Base-by-base conservation (phyloP, 2,113 vertebrate species). In the Perca flavescens region DNA sequence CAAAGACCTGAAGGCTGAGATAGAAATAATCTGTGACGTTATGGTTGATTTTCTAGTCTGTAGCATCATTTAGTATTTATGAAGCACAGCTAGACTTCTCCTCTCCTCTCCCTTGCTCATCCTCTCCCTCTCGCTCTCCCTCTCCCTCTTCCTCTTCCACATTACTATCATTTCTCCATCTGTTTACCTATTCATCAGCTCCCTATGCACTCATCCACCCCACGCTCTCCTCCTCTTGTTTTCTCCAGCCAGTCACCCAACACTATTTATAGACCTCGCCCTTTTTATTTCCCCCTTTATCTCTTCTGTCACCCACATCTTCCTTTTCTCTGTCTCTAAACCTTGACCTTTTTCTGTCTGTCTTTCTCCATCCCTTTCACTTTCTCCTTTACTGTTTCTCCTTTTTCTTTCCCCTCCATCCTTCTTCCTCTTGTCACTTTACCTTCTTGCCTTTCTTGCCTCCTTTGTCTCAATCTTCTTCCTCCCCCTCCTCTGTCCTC, bases 31-130 rank as follows among this genome's bases (percentile, higher is more conserved):
- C 15, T 74, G 11, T 79, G 58, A 80, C n/a, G 34, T 53, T 77
- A 16, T 3, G 40, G 40, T 58, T 53, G 50, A 64, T 80, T 77
- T 82, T 77, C 40, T 65, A 28, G 22, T 31, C 49, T 40, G 36
- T 34, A 56, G 62, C 2, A 43, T 86, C 57, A 28, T 89, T 74
- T 12, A 79, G 57, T 86, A 82, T 92, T 88, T 74, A 86, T 88
- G 72, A 80, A 82, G 77, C 86, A 54, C 58, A 57, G 64, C 68
- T 7, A 63, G 60, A 63, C 31, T 73, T 50, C 11, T 65, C 19
- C 40, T n/a, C 15, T 65, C n/a, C 22, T 14, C 14, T 58, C 53
- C 14, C 28, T 28, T 28, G 28, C 28, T 28, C 28, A 3, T 16
- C 46, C 57, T 19, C 28, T 58, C 21, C 10, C 49, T 50, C 16